Evolutionary conservation across 2,113 vertebrate species (phyloP), one percentile per base, ranked within the genome.

Genomic region (Nycticebus coucang): DNA sequence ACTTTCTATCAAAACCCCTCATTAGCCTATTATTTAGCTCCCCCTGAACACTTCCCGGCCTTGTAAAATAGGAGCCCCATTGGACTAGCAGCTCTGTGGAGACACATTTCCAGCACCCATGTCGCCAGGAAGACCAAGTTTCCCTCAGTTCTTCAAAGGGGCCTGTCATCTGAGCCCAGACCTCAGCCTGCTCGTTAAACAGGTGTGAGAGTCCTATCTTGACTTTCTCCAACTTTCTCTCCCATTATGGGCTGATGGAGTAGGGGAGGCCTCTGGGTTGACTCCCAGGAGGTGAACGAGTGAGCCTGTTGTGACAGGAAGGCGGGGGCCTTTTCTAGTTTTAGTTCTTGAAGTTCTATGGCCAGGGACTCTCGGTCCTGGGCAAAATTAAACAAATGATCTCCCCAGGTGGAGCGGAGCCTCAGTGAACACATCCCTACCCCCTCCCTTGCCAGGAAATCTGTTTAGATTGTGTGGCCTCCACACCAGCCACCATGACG

Each of bases 81-180:
- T 95, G 96, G 90, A 83, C 80, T 5, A 2, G 71, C 7, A 72
- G 87, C 88, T 93, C 35, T 19, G 4, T 81, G 2, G 28, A 92
- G 89, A 95, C 89, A 82, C 94, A 55, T 62, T 80, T 69, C 86
- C 83, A 69, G 64, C 22, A 3, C 45, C 85, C 7, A 0, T n/a
- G 74, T 84, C 22, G 50, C 91, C 57, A 18, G 37, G 91, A 95
- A 95, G 84, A 93, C 93, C 33, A 60, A 35, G 79, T 68, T 59
- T 95, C 77, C 17, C 1, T 92, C 83, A 85, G 82, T 83, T 95
- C 97, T 97, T 98, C 98, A 98, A 98, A 98, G 97, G 88, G 71
- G 59, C 71, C 62, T 91, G 92, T 97, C 94, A 93, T 96, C 92
- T 85, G 82, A 41, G 13, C 66, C 91, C 87, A 87, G 82, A 88